Evolutionary conservation across 1,140 invertebrate species (phyloP).

Genomic region (Calliphora vicina): DNA sequence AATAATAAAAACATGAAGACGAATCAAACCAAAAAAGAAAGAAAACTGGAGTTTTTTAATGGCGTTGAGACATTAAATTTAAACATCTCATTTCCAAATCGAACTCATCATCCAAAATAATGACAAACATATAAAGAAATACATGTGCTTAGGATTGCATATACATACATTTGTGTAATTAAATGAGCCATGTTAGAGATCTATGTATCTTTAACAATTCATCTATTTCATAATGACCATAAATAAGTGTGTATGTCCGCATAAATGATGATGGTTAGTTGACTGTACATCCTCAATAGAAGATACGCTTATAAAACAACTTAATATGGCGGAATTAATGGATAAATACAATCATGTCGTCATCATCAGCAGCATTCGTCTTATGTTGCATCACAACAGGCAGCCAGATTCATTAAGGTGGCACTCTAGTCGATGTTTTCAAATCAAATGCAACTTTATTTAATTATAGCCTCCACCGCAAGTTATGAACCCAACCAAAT

Average conservation of each 20-base stretch:
- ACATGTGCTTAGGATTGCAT: too few relatives aligned
- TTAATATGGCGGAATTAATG: constrained; percentile 32
- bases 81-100: neutral
- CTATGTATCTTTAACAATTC: neutral
- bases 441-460: too few relatives aligned
- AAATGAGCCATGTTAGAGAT: neutral
- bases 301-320: neutral
- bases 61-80: neutral
- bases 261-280: too few relatives aligned
- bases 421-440: too few relatives aligned
- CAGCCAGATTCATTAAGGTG: neutral
- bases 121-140: neutral
- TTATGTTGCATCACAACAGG: constrained; percentile 4
- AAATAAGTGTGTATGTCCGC: neutral
- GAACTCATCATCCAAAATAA: neutral
- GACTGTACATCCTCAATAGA: too few relatives aligned
- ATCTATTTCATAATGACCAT: neutral
- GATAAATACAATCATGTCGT: constrained; percentile 8
- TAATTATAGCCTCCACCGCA: too few relatives aligned
- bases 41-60: neutral
- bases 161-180: neutral
- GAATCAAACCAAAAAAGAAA: neutral
- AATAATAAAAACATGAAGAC: neutral
- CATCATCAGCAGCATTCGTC: neutral
- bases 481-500: too few relatives aligned